These are phyloP conservation scores for Xestia rhomboidea DNA, from an alignment of 2,888 invertebrate species.

Conservation along the genomic window DNA sequence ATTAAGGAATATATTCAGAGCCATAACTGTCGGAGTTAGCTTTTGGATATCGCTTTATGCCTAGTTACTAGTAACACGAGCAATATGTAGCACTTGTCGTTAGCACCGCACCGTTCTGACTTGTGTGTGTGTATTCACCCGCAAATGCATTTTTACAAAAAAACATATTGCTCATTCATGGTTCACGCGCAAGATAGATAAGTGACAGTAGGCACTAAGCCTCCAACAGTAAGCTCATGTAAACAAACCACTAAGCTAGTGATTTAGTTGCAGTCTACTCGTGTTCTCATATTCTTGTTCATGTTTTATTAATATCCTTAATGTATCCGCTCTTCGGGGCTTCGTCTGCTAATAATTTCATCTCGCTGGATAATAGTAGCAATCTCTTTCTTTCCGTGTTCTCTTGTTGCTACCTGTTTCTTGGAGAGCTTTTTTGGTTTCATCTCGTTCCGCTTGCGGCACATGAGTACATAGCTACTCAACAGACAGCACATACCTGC, in stretches of 20 bases:
- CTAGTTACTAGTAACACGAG: neutral
- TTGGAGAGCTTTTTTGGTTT: constrained; percentile 2
- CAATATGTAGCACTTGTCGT: neutral
- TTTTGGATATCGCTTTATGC: neutral
- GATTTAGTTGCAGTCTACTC: neutral
- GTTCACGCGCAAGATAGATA: neutral
- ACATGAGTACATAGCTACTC: neutral
- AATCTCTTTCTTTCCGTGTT: neutral
- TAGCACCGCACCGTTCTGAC: neutral
- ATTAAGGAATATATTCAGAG: neutral
- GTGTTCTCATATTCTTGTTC: neutral
- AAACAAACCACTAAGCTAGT: neutral
- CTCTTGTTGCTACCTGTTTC: constrained; percentile 2
- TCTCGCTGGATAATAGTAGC: constrained; percentile 6
- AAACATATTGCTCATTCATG: neutral
- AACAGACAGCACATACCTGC: neutral
- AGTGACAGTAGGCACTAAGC: neutral
- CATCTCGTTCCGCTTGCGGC: neutral
- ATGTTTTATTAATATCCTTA: constrained; percentile 7
- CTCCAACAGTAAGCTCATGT: neutral
- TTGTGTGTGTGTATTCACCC: neutral
- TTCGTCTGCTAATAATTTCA: constrained; percentile 1
- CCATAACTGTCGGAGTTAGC: neutral
- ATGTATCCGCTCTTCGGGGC: neutral
- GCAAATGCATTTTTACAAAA: neutral